A percentile compares a stretch with the other conserved stretches of the same genome.
phyloP scores from a whole-genome alignment of 2,888 invertebrate species.

The Chrysodeixis includens region DNA sequence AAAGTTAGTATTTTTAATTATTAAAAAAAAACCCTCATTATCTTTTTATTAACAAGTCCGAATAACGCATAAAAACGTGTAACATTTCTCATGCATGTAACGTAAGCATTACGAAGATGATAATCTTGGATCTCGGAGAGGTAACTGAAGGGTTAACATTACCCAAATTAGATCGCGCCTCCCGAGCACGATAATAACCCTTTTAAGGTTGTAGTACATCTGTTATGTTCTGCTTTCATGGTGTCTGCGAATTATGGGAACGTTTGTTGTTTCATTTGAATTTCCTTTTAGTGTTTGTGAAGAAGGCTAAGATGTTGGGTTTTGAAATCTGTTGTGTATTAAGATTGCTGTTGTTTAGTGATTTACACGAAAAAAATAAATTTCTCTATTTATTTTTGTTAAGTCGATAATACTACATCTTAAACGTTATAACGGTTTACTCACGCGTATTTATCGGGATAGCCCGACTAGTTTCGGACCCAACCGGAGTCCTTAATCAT shows the following conservation, averaged over 20 bases:
- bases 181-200: constrained; percentile 11
- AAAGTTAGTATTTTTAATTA: too few species aligned
- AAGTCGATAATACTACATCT: too few species aligned
- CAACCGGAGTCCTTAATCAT: too few species aligned
- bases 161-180: constrained; percentile 28
- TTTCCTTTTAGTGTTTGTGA: background rate
- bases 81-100: constrained; percentile 27
- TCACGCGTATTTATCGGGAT: too few species aligned
- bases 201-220: constrained; percentile 16
- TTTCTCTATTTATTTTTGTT: too few species aligned
- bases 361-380: too few species aligned
- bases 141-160: constrained; percentile 20
- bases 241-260: background rate
- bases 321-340: too few species aligned
- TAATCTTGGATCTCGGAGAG: constrained; percentile 23
- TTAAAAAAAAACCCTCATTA: too few species aligned
- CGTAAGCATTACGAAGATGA: constrained; percentile 19
- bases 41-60: background rate
- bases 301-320: too few species aligned
- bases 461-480: too few species aligned
- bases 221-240: constrained; percentile 8
- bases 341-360: too few species aligned
- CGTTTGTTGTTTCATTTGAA: background rate
- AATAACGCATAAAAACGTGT: constrained; percentile 12
- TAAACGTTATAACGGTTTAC: too few species aligned